Conservation (phyloP, 2,113 vertebrate species). For the Engystomops pustulosus region DNA sequence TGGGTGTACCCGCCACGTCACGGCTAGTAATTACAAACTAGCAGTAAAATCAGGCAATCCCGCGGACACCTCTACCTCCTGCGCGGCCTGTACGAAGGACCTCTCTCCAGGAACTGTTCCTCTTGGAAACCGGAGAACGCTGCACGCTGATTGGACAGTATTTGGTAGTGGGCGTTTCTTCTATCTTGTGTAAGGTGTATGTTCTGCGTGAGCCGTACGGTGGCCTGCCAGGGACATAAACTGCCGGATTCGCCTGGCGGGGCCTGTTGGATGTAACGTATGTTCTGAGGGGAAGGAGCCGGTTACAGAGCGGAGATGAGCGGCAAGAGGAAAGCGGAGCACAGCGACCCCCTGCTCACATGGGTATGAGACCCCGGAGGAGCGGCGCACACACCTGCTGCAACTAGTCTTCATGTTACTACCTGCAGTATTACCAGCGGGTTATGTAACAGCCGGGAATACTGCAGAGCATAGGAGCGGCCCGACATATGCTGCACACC, state of each 20-base stretch:
- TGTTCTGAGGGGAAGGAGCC: background rate
- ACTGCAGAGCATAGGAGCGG: too few relatives aligned
- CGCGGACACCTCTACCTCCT: background rate
- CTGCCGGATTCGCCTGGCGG: background rate
- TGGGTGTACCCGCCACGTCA: background rate
- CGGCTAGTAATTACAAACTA: background rate
- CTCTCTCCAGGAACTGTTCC: conserved; percentile 6
- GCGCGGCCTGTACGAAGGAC: background rate
- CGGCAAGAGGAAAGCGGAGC: conserved; percentile 29
- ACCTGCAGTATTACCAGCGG: background rate
- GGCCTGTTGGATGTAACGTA: background rate
- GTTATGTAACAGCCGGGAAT: too few relatives aligned
- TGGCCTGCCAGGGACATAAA: background rate
- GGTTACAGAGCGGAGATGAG: conserved; percentile 28
- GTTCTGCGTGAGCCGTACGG: background rate
- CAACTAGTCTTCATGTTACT: background rate
- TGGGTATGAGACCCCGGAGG: conserved; percentile 20
- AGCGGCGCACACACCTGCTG: too few relatives aligned
- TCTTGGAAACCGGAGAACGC: background rate
- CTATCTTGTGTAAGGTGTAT: background rate
- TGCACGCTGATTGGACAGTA: background rate
- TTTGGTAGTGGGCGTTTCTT: background rate
- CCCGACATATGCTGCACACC: too few relatives aligned
- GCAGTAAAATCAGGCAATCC: background rate
- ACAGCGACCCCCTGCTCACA: conserved; percentile 47